These are phyloP conservation scores for Cynopterus brachyotis DNA, from an alignment of 2,113 vertebrate species.

Conservation along the genomic window DNA sequence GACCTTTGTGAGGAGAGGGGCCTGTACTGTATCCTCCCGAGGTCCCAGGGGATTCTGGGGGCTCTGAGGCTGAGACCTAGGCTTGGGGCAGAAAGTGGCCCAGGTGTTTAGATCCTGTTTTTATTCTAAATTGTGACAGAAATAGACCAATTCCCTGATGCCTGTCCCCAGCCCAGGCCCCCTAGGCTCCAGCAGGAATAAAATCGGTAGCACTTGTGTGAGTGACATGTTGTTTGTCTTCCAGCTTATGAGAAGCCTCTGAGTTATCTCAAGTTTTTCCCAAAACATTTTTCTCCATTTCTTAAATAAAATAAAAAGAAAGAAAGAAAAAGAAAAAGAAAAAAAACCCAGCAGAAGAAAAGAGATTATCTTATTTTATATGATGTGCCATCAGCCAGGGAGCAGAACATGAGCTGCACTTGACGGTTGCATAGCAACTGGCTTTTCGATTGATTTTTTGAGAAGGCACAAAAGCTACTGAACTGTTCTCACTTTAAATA, in stretches of 20 bases:
- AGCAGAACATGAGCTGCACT: constrained; percentile 73
- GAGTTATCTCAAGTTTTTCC: constrained; percentile 74
- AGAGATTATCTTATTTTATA: constrained; percentile 80
- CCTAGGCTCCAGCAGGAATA: neutral
- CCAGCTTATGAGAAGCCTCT: constrained; percentile 75
- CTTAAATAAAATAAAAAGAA: constrained; percentile 10
- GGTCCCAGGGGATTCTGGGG: accelerated
- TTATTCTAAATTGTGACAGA: neutral
- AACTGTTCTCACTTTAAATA: constrained; percentile 69
- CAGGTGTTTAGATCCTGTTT: too few species aligned
- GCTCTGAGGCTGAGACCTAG: neutral
- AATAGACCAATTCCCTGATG: accelerated
- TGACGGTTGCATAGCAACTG: constrained; percentile 85
- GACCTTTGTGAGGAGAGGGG: neutral
- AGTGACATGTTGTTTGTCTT: constrained; percentile 59
- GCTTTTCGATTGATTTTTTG: constrained; percentile 77
- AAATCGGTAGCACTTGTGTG: constrained; percentile 59
- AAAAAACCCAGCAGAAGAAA: neutral
- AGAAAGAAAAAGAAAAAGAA: neutral
- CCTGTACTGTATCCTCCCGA: neutral
- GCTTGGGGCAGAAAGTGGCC: neutral
- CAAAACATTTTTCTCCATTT: constrained; percentile 75
- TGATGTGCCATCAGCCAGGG: constrained; percentile 77
- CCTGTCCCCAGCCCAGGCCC: neutral
- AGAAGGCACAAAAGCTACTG: constrained; percentile 75